Percentiles rank a stretch among this genome's conserved stretches.
Evolutionary conservation across 2,113 vertebrate genomes (phyloP).

Genomic region (Cryptotis parvus): DNA sequence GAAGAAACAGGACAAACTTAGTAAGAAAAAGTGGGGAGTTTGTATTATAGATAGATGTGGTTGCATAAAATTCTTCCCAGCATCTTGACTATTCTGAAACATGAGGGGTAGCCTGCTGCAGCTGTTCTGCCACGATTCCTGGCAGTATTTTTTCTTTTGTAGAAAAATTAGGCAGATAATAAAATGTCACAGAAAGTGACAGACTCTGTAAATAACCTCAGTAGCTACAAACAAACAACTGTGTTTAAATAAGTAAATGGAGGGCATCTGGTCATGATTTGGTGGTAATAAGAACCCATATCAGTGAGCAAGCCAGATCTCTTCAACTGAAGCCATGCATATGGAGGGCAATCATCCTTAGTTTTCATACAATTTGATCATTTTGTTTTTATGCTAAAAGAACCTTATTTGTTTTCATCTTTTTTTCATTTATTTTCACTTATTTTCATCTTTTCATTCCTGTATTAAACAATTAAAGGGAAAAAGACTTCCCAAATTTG

Average conservation of each 20-base stretch:
- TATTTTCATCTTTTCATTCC: constrained; percentile 31
- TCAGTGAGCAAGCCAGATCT: constrained; percentile 10
- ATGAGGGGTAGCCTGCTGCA: background rate
- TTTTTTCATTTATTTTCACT: no score
- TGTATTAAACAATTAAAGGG: background rate
- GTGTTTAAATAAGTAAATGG: constrained; percentile 77
- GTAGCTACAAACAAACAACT: constrained; percentile 57
- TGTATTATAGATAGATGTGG: background rate
- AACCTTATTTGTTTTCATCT: background rate
- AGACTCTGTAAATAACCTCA: constrained; percentile 72
- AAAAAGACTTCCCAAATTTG: background rate
- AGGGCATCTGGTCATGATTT: constrained; percentile 73
- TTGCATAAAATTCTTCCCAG: background rate
- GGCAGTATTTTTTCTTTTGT: constrained; percentile 13
- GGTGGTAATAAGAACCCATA: constrained; percentile 35
- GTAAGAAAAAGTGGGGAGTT: background rate
- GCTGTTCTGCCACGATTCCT: constrained; percentile 31
- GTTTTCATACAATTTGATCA: background rate
- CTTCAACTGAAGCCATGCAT: constrained; percentile 40
- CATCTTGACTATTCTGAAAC: background rate
- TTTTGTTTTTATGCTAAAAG: constrained; percentile 12
- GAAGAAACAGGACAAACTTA: background rate
- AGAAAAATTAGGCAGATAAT: constrained; percentile 61
- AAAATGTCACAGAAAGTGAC: constrained; percentile 71
- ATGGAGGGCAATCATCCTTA: constrained; percentile 18